A percentile compares a stretch with the other conserved stretches of the same genome.
phyloP scores from a whole-genome alignment of 2,797 vertebrate genomes.

The Phalloptychus januarius region DNA sequence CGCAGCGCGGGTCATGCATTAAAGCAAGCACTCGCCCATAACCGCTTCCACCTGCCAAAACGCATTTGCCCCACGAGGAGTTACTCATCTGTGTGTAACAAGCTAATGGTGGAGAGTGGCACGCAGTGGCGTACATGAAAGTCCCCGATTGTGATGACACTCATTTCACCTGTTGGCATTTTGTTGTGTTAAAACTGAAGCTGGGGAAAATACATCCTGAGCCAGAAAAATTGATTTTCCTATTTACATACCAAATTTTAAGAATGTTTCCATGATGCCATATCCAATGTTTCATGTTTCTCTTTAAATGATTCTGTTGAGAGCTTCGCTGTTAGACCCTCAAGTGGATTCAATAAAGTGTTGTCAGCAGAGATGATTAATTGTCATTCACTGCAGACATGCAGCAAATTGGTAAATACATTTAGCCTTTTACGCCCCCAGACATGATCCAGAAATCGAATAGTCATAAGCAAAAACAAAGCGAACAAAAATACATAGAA shows the following conservation, averaged over 20 bases:
- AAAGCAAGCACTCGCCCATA: slow-evolving; percentile 21
- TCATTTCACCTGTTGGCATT: slow-evolving; percentile 36
- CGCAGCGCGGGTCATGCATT: slow-evolving; percentile 51
- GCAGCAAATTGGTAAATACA: slow-evolving; percentile 71
- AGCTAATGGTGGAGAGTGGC: slow-evolving; percentile 60
- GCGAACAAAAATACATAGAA: neutral
- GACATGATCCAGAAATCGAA: slow-evolving; percentile 43
- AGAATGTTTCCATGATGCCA: slow-evolving; percentile 20
- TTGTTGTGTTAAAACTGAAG: slow-evolving; percentile 35
- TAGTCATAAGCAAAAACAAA: slow-evolving; percentile 23
- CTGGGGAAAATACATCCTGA: slow-evolving; percentile 13
- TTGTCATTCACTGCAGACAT: slow-evolving; percentile 71
- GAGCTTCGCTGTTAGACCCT: slow-evolving; percentile 18
- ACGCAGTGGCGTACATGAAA: slow-evolving; percentile 46
- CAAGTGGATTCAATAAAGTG: slow-evolving; percentile 48
- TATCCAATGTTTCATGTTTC: slow-evolving; percentile 31
- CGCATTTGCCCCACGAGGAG: slow-evolving; percentile 59
- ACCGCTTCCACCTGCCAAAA: slow-evolving; percentile 68
- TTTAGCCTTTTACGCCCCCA: slow-evolving; percentile 53
- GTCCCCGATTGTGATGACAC: slow-evolving; percentile 44
- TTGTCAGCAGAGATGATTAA: slow-evolving; percentile 71
- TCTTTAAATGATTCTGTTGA: slow-evolving; percentile 15
- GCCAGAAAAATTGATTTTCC: slow-evolving; percentile 16
- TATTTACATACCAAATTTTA: slow-evolving; percentile 3
- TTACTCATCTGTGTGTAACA: slow-evolving; percentile 57